A percentile compares a stretch with the other conserved stretches of the same genome.
phyloP scores from a whole-genome alignment of 1,140 invertebrate genomes.

The Aphelenchoides fujianensis region DNA sequence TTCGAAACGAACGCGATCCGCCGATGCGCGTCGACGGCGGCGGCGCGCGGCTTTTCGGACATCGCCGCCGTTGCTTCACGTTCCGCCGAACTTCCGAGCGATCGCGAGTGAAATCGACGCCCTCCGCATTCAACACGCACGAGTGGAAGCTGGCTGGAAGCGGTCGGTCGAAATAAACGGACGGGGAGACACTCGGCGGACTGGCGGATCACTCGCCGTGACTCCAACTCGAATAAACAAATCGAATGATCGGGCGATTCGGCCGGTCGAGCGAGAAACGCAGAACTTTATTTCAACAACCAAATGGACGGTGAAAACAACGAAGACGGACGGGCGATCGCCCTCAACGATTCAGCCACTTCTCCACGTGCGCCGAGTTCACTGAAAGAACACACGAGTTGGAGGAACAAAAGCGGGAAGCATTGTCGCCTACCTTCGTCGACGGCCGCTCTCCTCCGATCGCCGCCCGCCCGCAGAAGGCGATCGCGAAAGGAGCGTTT shows the following conservation, averaged over 20 bases:
- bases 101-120: background rate
- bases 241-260: background rate
- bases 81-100: background rate
- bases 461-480: background rate
- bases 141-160: too few relatives aligned
- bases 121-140: too few relatives aligned
- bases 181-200: too few relatives aligned
- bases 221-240: background rate
- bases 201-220: too few relatives aligned
- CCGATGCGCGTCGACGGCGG: background rate
- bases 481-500: background rate
- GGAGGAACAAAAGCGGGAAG: background rate
- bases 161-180: background rate
- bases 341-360: slow-evolving; percentile 9
- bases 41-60: background rate
- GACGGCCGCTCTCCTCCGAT: background rate
- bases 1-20: background rate
- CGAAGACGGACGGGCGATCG: background rate
- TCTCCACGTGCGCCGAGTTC: slow-evolving; percentile 1
- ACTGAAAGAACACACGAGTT: slow-evolving; percentile 2
- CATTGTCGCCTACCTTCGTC: too few relatives aligned
- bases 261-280: too few relatives aligned
- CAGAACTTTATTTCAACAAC: background rate
- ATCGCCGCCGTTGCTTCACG: background rate
- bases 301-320: slow-evolving; percentile 4